Percentiles rank a stretch among this genome's conserved stretches.
Evolutionary conservation across 1,140 invertebrate genomes (phyloP).

Genomic region (Bombus pascuorum): DNA sequence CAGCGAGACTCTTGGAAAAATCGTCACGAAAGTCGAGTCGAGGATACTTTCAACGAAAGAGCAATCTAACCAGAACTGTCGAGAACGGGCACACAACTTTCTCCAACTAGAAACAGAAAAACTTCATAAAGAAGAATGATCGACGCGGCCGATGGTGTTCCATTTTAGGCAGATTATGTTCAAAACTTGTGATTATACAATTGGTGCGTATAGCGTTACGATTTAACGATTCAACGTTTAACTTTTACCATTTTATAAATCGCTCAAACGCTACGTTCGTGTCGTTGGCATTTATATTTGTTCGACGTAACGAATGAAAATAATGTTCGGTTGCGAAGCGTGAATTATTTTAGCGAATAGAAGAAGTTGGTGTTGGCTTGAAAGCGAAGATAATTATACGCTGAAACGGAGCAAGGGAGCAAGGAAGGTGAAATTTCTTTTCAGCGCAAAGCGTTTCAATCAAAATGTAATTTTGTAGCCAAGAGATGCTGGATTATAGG

Average conservation of each 20-base stretch:
- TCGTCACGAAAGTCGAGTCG: not conserved
- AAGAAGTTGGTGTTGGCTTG: not conserved
- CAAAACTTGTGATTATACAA: no score
- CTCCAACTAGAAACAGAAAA: not conserved
- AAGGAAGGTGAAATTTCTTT: not conserved
- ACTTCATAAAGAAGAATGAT: not conserved
- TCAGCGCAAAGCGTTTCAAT: conserved; percentile 24
- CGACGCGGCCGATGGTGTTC: not conserved
- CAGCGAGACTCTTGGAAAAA: not conserved
- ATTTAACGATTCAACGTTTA: no score
- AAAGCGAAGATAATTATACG: conserved; percentile 10
- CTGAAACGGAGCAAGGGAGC: not conserved
- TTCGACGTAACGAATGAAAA: not conserved
- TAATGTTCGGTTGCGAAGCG: not conserved
- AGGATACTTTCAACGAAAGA: conserved; percentile 4
- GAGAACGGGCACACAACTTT: not conserved
- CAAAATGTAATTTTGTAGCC: conserved; percentile 36
- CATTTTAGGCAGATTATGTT: no score
- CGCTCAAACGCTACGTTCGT: accelerated
- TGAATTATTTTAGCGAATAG: not conserved
- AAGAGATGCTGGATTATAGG: conserved; percentile 6
- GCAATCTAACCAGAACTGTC: conserved; percentile 19
- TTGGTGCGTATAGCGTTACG: no score
- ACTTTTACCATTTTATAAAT: not conserved
- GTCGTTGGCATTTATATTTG: not conserved